These are phyloP conservation scores for Callosobruchus maculatus DNA, from an alignment of 2,888 invertebrate species.

Conservation along the genomic window DNA sequence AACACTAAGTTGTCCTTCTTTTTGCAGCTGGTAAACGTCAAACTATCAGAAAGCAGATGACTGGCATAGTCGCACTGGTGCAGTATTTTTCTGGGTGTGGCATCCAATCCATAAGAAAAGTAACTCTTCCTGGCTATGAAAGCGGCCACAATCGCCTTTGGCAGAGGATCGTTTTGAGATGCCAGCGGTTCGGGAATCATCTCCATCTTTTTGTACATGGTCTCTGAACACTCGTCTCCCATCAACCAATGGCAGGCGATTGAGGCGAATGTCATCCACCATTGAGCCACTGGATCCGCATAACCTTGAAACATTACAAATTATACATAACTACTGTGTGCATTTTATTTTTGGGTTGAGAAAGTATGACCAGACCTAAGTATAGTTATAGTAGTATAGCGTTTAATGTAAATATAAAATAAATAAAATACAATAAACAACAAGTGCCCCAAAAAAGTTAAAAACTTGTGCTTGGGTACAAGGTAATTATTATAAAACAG, in stretches of 20 bases:
- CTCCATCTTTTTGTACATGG: constrained; percentile 64
- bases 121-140: constrained; percentile 57
- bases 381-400: too few species aligned
- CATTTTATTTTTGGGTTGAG: too few species aligned
- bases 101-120: constrained; percentile 30
- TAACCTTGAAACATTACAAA: too few species aligned
- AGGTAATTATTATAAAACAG: too few species aligned
- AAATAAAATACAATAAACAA: too few species aligned
- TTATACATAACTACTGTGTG: too few species aligned
- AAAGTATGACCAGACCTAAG: too few species aligned
- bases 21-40: constrained; percentile 69
- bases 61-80: constrained; percentile 69
- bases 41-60: constrained; percentile 68
- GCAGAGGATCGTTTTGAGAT: constrained; percentile 65
- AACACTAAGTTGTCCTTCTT: constrained; percentile 60
- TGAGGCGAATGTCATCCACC: constrained; percentile 86
- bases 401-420: too few species aligned
- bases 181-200: constrained; percentile 64
- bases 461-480: too few species aligned
- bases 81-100: constrained; percentile 39
- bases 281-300: constrained; percentile 78
- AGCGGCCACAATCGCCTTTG: constrained; percentile 65
- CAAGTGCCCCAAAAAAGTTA: too few species aligned
- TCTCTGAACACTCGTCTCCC: constrained; percentile 73
- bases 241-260: constrained; percentile 77